Percentiles rank a stretch among this genome's conserved stretches.
These are phyloP conservation scores for Semaprochilodus insignis DNA, from an alignment of 2,797 vertebrate genomes.

Conservation along the genomic window DNA sequence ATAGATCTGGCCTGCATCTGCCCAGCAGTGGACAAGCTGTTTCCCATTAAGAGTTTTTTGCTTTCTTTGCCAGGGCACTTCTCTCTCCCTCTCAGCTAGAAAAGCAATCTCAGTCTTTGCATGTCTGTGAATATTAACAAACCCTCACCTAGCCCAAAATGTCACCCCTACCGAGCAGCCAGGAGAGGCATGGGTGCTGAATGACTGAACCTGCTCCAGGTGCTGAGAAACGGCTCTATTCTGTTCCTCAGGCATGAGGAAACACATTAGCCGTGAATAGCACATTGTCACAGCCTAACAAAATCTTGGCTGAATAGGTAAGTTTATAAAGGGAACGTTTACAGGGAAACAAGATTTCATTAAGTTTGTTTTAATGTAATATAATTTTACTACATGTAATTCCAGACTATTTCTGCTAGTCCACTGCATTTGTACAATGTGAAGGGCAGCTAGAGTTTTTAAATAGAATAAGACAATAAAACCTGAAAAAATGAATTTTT, in stretches of 20 bases:
- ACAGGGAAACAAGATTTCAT: too few relatives aligned
- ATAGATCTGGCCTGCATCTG: conserved; percentile 74
- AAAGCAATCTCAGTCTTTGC: conserved; percentile 80
- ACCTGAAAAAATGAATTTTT: background rate
- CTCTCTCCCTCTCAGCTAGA: conserved; percentile 71
- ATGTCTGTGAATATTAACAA: conserved; percentile 82
- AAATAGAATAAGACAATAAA: background rate
- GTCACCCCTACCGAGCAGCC: conserved; percentile 71
- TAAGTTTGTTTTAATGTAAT: background rate
- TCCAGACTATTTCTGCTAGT: background rate
- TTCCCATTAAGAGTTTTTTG: conserved; percentile 69
- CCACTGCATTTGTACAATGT: background rate
- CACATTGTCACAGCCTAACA: background rate
- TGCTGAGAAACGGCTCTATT: background rate
- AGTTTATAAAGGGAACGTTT: too few relatives aligned
- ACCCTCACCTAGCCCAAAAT: conserved; percentile 73
- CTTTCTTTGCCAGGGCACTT: conserved; percentile 68
- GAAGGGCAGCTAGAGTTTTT: background rate
- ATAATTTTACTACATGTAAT: background rate
- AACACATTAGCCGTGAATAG: background rate
- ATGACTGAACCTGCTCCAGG: background rate
- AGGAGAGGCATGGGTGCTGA: conserved; percentile 46
- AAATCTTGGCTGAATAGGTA: background rate
- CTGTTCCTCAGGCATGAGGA: background rate
- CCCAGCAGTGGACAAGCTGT: conserved; percentile 72